Evolutionary conservation across 1,140 invertebrate species (phyloP).

Genomic region (Meloidogyne floridensis): DNA sequence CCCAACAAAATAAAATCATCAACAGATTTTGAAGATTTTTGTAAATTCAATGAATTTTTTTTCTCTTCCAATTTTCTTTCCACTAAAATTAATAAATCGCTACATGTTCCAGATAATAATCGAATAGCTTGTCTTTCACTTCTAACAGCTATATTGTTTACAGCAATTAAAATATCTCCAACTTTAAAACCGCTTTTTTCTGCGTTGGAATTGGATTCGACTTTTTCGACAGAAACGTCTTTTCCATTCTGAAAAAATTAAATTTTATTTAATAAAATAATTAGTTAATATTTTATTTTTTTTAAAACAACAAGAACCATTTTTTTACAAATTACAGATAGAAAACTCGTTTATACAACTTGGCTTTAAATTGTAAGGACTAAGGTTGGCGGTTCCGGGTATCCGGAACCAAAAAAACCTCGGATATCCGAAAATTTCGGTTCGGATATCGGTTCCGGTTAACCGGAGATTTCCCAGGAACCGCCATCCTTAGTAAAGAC

Average conservation of each 20-base stretch:
- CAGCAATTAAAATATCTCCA: slow-evolving; percentile 54
- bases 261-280: no score
- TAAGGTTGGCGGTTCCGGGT: no score
- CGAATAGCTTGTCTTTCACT: slow-evolving; percentile 57
- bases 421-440: no score
- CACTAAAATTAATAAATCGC: slow-evolving; percentile 57
- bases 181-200: slow-evolving; percentile 58
- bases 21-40: background rate
- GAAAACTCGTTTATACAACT: no score
- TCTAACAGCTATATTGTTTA: slow-evolving; percentile 59
- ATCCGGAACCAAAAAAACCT: no score
- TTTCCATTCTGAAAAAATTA: slow-evolving; percentile 10
- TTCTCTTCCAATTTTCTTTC: slow-evolving; percentile 46
- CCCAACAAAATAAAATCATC: background rate
- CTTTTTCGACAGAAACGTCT: slow-evolving; percentile 42
- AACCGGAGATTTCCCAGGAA: no score
- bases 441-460: no score
- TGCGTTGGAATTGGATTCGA: slow-evolving; percentile 52
- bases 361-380: no score
- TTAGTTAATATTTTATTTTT: no score
- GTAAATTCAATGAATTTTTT: background rate
- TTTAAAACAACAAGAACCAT: no score
- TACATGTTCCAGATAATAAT: slow-evolving; percentile 50
- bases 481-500: no score
- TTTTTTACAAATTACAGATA: no score